phyloP scores from a whole-genome alignment of 2,113 vertebrate species.

The Ginglymostoma cirratum region DNA sequence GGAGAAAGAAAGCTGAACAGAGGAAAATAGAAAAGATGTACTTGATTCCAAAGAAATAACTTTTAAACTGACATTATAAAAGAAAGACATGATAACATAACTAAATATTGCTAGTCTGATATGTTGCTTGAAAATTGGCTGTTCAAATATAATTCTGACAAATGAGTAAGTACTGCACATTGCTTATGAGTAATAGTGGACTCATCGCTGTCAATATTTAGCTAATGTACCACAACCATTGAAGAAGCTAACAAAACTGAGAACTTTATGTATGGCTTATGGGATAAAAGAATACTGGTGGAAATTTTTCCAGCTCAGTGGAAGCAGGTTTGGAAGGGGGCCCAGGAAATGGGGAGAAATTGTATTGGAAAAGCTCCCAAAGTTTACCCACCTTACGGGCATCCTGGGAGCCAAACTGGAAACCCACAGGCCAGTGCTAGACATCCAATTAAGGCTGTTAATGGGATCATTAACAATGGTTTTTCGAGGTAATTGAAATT shows the following conservation, averaged over 20 bases:
- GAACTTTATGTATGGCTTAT: background rate
- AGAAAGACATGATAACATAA: background rate
- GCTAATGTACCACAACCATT: too few species aligned
- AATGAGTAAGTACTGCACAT: background rate
- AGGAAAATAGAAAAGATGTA: background rate
- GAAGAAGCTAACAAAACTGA: background rate
- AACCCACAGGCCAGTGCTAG: background rate
- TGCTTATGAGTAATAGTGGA: background rate
- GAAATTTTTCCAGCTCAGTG: background rate
- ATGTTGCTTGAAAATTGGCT: background rate
- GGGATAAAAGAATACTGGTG: background rate
- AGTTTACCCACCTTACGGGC: background rate
- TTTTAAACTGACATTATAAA: background rate
- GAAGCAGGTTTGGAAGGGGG: background rate
- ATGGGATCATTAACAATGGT: background rate
- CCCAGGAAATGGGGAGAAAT: background rate
- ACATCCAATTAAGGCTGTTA: background rate
- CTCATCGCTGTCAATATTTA: background rate
- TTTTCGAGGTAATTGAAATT: background rate
- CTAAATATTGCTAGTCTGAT: background rate
- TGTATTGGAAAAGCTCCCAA: background rate
- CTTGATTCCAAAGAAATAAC: background rate
- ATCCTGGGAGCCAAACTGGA: background rate
- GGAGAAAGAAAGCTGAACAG: background rate
- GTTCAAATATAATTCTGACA: background rate